Percentiles rank a stretch among this genome's conserved stretches.
Evolutionary conservation across 2,888 invertebrate species (phyloP).

Genomic region (Steinernema hermaphroditum): DNA sequence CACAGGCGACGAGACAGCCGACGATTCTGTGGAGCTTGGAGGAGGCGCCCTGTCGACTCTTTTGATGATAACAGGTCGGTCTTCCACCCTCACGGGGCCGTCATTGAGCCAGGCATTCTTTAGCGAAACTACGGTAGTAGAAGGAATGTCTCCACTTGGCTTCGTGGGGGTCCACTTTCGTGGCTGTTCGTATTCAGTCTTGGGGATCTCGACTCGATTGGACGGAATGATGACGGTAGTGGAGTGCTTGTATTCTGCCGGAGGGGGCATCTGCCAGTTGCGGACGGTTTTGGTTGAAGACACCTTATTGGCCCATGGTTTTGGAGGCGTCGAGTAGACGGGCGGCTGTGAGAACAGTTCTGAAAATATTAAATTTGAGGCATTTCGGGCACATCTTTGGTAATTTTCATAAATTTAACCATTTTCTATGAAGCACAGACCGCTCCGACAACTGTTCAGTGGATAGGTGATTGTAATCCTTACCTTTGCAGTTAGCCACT

Average conservation of each 20-base stretch:
- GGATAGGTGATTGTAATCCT: no score
- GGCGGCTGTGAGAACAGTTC: neutral
- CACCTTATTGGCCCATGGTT: slow-evolving; percentile 9
- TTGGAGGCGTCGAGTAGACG: neutral
- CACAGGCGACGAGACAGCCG: neutral
- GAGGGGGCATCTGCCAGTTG: slow-evolving; percentile 8
- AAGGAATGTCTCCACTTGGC: neutral
- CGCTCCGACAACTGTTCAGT: no score
- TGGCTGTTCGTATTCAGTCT: neutral
- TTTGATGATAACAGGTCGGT: neutral
- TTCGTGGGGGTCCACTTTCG: no score
- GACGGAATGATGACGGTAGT: neutral
- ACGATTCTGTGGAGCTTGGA: neutral
- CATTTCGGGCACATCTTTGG: no score
- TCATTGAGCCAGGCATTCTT: slow-evolving; percentile 14
- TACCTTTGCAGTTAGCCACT: slow-evolving; percentile 3
- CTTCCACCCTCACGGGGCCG: neutral
- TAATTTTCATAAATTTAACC: no score
- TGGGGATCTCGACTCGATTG: neutral
- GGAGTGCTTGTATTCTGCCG: neutral
- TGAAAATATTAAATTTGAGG: neutral
- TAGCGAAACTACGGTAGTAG: slow-evolving; percentile 2
- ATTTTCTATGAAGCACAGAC: no score
- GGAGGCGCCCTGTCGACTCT: neutral
- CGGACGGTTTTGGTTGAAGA: neutral